Evolutionary conservation across 2,797 vertebrate species (phyloP).

Genomic region (Enteromius trimaculatus): DNA sequence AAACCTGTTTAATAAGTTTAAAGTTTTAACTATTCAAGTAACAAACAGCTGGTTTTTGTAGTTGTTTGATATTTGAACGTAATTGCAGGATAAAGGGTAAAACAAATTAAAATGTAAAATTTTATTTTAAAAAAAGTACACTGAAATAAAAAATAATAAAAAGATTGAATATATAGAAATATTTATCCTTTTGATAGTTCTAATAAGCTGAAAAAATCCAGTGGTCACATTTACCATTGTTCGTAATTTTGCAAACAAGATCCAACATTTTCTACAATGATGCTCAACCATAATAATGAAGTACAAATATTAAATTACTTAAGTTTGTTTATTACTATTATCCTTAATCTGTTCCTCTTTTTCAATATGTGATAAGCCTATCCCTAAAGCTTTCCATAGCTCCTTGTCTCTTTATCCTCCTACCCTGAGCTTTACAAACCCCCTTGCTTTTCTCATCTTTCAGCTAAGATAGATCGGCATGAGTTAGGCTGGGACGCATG

Average conservation of each 20-base stretch:
- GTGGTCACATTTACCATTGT: background rate
- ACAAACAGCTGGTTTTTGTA: background rate
- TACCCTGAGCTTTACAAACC: conserved; percentile 29
- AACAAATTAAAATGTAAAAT: background rate
- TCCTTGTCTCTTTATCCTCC: conserved; percentile 24
- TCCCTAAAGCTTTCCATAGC: conserved; percentile 15
- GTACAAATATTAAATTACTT: background rate
- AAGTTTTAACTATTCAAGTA: background rate
- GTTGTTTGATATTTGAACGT: background rate
- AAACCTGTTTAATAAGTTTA: background rate
- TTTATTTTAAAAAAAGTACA: background rate
- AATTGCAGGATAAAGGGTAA: background rate
- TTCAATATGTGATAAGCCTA: conserved; percentile 7
- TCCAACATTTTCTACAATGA: background rate
- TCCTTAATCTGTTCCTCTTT: conserved; percentile 2
- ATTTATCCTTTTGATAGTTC: background rate
- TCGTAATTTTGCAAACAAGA: background rate
- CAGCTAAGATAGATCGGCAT: conserved; percentile 60
- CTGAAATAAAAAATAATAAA: background rate
- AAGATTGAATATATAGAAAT: background rate
- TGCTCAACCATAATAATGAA: background rate
- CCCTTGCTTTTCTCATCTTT: conserved; percentile 42
- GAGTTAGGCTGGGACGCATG: conserved; percentile 66
- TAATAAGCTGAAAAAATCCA: background rate
- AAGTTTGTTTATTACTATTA: background rate